A percentile compares a stretch with the other conserved stretches of the same genome.
Conservation (phyloP, 2,888 invertebrate species). For the Phyllotreta striolata region DNA sequence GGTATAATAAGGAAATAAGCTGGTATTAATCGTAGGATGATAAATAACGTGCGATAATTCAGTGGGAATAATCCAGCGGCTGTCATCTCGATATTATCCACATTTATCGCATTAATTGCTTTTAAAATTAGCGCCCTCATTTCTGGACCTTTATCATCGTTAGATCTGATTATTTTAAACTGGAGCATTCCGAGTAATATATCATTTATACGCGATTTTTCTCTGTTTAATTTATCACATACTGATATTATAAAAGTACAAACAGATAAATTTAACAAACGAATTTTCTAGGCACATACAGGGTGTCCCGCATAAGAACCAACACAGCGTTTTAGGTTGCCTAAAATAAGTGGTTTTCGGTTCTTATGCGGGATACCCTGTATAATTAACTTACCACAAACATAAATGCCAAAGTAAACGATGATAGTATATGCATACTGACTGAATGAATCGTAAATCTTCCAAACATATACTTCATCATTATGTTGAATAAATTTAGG, state of each 20-base stretch:
- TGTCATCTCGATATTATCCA: slow-evolving; percentile 5
- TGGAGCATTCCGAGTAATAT: slow-evolving; percentile 1
- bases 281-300: no score
- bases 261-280: slow-evolving; percentile 3
- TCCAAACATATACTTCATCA: no score
- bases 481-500: slow-evolving; percentile 1
- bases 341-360: no score
- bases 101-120: not conserved
- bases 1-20: slow-evolving; percentile 28
- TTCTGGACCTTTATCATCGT: not conserved
- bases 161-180: not conserved
- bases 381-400: no score
- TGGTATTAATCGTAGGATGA: slow-evolving; percentile 24
- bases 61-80: slow-evolving; percentile 21
- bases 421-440: no score
- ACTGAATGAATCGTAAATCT: no score
- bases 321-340: no score
- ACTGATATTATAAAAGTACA: slow-evolving; percentile 10
- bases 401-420: no score
- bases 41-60: slow-evolving; percentile 17
- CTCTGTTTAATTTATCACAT: slow-evolving; percentile 13
- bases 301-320: no score
- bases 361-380: no score
- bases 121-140: slow-evolving; percentile 6
- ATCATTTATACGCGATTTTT: not conserved